Evolutionary conservation across 2,888 invertebrate genomes (phyloP).

Genomic region (Papilio demoleus): DNA sequence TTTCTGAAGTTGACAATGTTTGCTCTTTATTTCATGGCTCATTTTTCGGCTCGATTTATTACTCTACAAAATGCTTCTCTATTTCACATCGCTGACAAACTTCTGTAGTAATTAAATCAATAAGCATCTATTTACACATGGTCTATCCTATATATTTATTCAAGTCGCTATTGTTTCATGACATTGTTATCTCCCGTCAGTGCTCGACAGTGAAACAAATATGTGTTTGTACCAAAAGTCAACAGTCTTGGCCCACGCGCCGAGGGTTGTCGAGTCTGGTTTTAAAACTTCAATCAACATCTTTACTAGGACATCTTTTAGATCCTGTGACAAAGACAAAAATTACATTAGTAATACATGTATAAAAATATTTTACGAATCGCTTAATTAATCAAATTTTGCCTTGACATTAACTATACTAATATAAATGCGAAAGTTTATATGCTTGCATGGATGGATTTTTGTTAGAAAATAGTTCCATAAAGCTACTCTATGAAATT

Average conservation of each 20-base stretch:
- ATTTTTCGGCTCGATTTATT: neutral
- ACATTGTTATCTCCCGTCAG: constrained; percentile 54
- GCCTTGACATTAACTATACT: too few relatives aligned
- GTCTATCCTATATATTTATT: constrained; percentile 36
- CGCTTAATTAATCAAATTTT: too few relatives aligned
- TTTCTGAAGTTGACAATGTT: neutral
- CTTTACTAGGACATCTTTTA: constrained; percentile 73
- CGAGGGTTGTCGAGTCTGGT: constrained; percentile 65
- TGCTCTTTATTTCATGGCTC: neutral
- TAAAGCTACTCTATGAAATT: too few relatives aligned
- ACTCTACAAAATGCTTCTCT: neutral
- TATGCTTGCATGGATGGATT: too few relatives aligned
- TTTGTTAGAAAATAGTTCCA: too few relatives aligned
- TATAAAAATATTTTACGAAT: too few relatives aligned
- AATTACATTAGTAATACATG: neutral
- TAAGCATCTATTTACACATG: constrained; percentile 35
- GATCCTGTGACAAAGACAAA: constrained; percentile 59
- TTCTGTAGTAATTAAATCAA: constrained; percentile 23
- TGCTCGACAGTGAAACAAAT: constrained; percentile 62
- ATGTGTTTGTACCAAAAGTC: constrained; percentile 78
- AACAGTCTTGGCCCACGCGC: constrained; percentile 74
- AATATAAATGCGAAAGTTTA: too few relatives aligned
- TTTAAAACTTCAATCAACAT: constrained; percentile 76
- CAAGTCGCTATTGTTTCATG: constrained; percentile 23
- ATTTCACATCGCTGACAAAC: neutral